phyloP scores from a whole-genome alignment of 2,888 invertebrate species.

The Trachelus iudaicus region DNA sequence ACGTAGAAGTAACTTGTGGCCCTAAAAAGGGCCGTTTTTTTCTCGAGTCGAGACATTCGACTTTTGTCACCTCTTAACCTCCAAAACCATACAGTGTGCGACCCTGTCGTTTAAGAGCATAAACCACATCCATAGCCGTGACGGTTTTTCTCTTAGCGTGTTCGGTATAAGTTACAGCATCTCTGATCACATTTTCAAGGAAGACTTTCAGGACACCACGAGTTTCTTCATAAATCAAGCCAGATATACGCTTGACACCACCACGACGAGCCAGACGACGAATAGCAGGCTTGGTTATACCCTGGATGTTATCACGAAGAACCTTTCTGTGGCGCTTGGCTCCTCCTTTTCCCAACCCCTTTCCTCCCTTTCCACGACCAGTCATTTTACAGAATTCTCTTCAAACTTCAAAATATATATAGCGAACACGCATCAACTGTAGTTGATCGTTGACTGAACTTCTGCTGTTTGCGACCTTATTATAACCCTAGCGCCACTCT shows the following conservation, averaged over 20 bases:
- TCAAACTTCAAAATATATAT: not conserved
- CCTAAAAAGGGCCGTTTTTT: conserved; percentile 36
- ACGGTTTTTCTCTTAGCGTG: conserved; percentile 75
- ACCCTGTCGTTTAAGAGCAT: conserved; percentile 70
- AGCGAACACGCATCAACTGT: not conserved
- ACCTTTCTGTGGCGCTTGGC: conserved; percentile 71
- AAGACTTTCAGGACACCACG: conserved; percentile 80
- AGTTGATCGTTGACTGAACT: not conserved
- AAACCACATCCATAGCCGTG: conserved; percentile 74
- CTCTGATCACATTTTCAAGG: conserved; percentile 72
- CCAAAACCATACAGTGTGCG: conserved; percentile 71
- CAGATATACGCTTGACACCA: conserved; percentile 46
- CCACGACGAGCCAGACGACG: conserved; percentile 13
- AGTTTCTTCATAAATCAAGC: conserved; percentile 83
- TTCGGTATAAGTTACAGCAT: conserved; percentile 73
- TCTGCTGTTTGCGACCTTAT: not conserved
- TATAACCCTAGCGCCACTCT: not conserved
- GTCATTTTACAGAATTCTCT: conserved; percentile 26
- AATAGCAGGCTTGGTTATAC: conserved; percentile 83
- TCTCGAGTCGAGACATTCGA: conserved; percentile 1
- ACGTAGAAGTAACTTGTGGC: conserved; percentile 36
- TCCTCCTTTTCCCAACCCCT: conserved; percentile 70
- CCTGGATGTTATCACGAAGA: conserved; percentile 70
- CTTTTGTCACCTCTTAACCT: conserved; percentile 53
- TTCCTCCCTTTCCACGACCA: conserved; percentile 60